These are phyloP conservation scores for Idaea dimidiata DNA, from an alignment of 2,888 invertebrate species.

Conservation along the genomic window DNA sequence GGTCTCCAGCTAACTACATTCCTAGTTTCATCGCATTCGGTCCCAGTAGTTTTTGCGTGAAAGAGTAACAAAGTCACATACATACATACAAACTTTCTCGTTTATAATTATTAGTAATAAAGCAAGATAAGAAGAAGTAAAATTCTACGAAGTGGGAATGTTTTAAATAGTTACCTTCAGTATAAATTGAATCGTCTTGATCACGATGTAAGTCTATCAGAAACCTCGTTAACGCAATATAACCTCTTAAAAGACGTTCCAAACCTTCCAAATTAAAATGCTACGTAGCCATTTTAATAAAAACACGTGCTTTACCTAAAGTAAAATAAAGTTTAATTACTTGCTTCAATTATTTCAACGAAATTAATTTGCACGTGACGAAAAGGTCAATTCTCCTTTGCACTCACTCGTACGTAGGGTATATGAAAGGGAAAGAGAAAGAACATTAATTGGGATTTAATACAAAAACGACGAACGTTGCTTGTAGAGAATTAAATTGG, in stretches of 20 bases:
- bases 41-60: no score
- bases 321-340: slow-evolving; percentile 1
- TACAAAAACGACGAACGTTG: not conserved
- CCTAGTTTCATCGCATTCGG: no score
- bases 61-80: no score
- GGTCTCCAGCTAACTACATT: no score
- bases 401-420: not conserved
- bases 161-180: no score
- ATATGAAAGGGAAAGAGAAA: not conserved
- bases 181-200: no score
- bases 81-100: no score
- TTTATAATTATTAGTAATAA: no score
- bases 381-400: not conserved
- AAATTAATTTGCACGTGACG: not conserved
- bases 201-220: no score
- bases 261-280: not conserved
- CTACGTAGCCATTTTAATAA: slow-evolving; percentile 1
- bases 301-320: not conserved
- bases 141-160: no score
- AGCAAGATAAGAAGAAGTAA: no score
- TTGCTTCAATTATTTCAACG: not conserved
- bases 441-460: not conserved
- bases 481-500: not conserved
- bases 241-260: not conserved
- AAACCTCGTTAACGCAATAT: no score